These are phyloP conservation scores for Cynoglossus semilaevis DNA, from an alignment of 2,113 vertebrate genomes.

Conservation along the genomic window DNA sequence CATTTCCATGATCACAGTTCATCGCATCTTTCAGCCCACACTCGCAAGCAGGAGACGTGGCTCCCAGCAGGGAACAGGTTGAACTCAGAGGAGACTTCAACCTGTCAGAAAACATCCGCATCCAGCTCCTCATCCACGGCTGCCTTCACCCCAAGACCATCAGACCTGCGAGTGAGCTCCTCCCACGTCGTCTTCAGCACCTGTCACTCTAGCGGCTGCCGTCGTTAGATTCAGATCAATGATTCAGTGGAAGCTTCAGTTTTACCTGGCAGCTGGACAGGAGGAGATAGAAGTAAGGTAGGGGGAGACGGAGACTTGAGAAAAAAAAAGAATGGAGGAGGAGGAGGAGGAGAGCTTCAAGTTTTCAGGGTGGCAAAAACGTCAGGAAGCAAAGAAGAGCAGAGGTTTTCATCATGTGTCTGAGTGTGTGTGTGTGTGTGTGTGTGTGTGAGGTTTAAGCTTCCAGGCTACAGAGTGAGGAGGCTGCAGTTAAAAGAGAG, in stretches of 20 bases:
- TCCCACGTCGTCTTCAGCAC: slow-evolving; percentile 53
- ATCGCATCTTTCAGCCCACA: slow-evolving; percentile 51
- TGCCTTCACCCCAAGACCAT: slow-evolving; percentile 51
- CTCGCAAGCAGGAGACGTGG: slow-evolving; percentile 62
- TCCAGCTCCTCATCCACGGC: slow-evolving; percentile 62
- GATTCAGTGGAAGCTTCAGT: slow-evolving; percentile 61
- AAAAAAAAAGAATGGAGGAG: slow-evolving; percentile 40
- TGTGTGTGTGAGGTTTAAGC: slow-evolving; percentile 57
- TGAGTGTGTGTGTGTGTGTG: slow-evolving; percentile 9
- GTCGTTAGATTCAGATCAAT: slow-evolving; percentile 73
- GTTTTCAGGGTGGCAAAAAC: slow-evolving; percentile 62
- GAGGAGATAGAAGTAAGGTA: slow-evolving; percentile 37
- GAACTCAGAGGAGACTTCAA: slow-evolving; percentile 70
- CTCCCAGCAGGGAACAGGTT: slow-evolving; percentile 68
- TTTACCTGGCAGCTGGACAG: slow-evolving; percentile 70
- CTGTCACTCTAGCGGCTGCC: slow-evolving; percentile 66
- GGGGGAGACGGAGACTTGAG: slow-evolving; percentile 17
- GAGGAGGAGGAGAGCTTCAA: slow-evolving; percentile 42
- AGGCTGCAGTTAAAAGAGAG: slow-evolving; percentile 59
- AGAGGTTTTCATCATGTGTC: slow-evolving; percentile 69
- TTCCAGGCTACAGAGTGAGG: slow-evolving; percentile 63
- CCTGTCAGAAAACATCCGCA: slow-evolving; percentile 80
- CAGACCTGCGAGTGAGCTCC: slow-evolving; percentile 41
- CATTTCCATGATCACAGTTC: slow-evolving; percentile 57
- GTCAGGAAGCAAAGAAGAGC: slow-evolving; percentile 64